Evolutionary conservation across 2,888 invertebrate species (phyloP).

Genomic region (Phortica magna): DNA sequence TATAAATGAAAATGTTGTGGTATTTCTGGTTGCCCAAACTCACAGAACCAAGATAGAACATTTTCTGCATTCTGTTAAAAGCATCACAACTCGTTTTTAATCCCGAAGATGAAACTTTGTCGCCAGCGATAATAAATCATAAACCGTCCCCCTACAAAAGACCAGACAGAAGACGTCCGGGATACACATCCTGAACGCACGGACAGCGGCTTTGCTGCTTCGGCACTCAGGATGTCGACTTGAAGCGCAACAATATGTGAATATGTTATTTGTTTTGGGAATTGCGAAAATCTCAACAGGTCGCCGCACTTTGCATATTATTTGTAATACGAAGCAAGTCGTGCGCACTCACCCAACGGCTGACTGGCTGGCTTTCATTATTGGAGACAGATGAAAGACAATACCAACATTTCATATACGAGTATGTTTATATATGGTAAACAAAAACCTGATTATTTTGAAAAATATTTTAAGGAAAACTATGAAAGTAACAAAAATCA

Average conservation of each 20-base stretch:
- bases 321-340: constrained; percentile 64
- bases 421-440: no score
- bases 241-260: constrained; percentile 70
- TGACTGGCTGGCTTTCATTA: not conserved
- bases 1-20: constrained; percentile 56
- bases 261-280: constrained; percentile 76
- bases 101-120: constrained; percentile 73
- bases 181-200: no score
- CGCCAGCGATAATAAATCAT: constrained; percentile 74
- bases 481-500: no score
- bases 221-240: not conserved
- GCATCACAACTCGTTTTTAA: constrained; percentile 65
- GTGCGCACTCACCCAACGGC: constrained; percentile 46
- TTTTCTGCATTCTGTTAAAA: constrained; percentile 43
- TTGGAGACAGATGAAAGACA: not conserved
- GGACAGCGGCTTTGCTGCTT: constrained; percentile 17
- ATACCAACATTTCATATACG: not conserved
- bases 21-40: constrained; percentile 33
- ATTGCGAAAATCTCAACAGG: constrained; percentile 77
- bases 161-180: not conserved
- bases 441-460: no score
- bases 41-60: not conserved
- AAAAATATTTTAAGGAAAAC: no score
- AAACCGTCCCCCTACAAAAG: constrained; percentile 56
- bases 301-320: constrained; percentile 75